These are phyloP conservation scores for Petaurus breviceps DNA, from an alignment of 2,113 vertebrate species.

Conservation along the genomic window DNA sequence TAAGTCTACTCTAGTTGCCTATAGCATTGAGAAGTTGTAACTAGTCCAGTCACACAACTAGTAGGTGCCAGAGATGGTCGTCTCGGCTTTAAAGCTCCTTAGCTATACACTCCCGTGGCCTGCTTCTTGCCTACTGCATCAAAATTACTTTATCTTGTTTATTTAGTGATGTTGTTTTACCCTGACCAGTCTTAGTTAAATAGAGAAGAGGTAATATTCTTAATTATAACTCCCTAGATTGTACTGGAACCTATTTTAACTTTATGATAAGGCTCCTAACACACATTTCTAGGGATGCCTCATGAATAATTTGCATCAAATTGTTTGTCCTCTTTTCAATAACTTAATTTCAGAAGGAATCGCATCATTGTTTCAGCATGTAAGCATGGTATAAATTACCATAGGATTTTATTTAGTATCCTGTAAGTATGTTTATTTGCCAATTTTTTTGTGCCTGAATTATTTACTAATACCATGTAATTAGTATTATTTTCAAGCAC, in stretches of 20 bases:
- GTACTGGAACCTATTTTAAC: background rate
- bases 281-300: slow-evolving; percentile 22
- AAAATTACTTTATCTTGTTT: slow-evolving; percentile 5
- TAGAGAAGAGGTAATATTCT: slow-evolving; percentile 24
- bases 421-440: slow-evolving; percentile 35
- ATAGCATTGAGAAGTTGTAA: background rate
- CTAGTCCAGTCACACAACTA: background rate
- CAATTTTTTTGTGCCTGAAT: slow-evolving; percentile 54
- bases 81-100: background rate
- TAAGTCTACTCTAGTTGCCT: background rate
- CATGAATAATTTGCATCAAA: slow-evolving; percentile 45
- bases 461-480: slow-evolving; percentile 66
- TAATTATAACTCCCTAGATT: background rate
- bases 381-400: slow-evolving; percentile 72
- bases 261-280: background rate
- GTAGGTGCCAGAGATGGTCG: background rate
- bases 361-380: slow-evolving; percentile 50
- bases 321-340: slow-evolving; percentile 52
- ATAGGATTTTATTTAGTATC: slow-evolving; percentile 57
- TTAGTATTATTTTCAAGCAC: slow-evolving; percentile 53
- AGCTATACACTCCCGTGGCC: background rate
- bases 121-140: background rate
- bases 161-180: slow-evolving; percentile 45
- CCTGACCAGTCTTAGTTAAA: slow-evolving; percentile 30
- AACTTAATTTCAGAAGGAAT: slow-evolving; percentile 59